phyloP scores from a whole-genome alignment of 2,113 vertebrate genomes.

The Delphinapterus leucas region DNA sequence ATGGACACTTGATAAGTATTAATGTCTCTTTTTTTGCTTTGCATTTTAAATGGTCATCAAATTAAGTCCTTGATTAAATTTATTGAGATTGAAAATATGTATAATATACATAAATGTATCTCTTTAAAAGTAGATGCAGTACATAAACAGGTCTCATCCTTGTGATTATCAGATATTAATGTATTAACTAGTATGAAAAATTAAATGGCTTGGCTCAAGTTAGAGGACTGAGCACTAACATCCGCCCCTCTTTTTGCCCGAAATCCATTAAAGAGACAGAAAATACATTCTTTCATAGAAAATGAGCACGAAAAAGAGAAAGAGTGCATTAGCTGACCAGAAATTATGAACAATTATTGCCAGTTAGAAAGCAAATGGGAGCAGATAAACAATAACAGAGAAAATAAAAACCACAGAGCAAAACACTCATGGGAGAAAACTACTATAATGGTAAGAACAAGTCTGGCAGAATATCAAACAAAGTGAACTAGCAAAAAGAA shows the following conservation, averaged over 20 bases:
- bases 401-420: conserved; percentile 20
- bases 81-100: background rate
- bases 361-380: conserved; percentile 16
- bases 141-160: background rate
- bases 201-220: background rate
- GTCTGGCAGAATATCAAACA: background rate
- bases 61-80: conserved; percentile 48
- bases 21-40: background rate
- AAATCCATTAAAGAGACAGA: conserved; percentile 20
- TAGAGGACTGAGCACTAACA: background rate
- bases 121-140: background rate
- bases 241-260: conserved; percentile 5
- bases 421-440: background rate
- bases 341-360: conserved; percentile 34
- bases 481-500: background rate
- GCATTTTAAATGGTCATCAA: conserved; percentile 14
- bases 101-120: background rate
- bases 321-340: conserved; percentile 12
- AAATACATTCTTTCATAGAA: conserved; percentile 38
- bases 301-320: background rate
- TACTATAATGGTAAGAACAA: background rate
- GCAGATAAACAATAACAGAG: background rate
- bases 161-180: background rate
- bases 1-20: background rate
- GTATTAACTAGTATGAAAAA: background rate